These are phyloP conservation scores for Pipa parva DNA, from an alignment of 2,113 vertebrate genomes.

Conservation along the genomic window DNA sequence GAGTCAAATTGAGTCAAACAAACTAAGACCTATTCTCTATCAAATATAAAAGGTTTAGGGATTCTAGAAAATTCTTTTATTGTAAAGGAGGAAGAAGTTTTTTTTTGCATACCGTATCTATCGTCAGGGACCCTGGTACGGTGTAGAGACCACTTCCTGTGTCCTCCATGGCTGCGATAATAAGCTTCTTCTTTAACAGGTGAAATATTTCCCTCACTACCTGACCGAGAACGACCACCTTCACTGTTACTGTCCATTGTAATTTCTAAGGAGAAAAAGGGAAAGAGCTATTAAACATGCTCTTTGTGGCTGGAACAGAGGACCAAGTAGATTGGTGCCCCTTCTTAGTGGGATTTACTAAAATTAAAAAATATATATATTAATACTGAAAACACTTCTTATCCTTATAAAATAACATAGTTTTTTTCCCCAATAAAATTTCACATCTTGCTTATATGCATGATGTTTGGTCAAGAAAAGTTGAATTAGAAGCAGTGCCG, in stretches of 20 bases:
- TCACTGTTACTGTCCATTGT: slow-evolving; percentile 92
- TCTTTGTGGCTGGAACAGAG: slow-evolving; percentile 25
- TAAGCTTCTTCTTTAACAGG: slow-evolving; percentile 81
- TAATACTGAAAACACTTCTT: no score
- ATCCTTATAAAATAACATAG: neutral
- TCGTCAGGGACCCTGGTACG: slow-evolving; percentile 71
- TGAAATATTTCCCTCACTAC: slow-evolving; percentile 86
- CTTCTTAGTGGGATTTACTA: slow-evolving; percentile 14
- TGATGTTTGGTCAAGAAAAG: neutral
- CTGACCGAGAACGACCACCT: slow-evolving; percentile 60
- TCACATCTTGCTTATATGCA: neutral
- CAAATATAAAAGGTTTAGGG: slow-evolving; percentile 25
- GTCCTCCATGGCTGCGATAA: slow-evolving; percentile 80
- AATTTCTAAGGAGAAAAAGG: slow-evolving; percentile 78
- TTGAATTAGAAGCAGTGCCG: no score
- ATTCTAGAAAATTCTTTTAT: slow-evolving; percentile 26
- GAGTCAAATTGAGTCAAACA: no score
- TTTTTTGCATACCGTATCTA: slow-evolving; percentile 73
- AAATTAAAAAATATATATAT: no score
- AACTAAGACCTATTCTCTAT: neutral
- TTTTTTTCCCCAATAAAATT: neutral
- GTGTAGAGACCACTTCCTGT: slow-evolving; percentile 73
- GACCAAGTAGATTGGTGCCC: slow-evolving; percentile 25
- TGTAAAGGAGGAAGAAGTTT: slow-evolving; percentile 48
- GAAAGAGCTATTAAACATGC: slow-evolving; percentile 54